phyloP scores from a whole-genome alignment of 2,888 invertebrate genomes.

The Ptychoptera albimana region DNA sequence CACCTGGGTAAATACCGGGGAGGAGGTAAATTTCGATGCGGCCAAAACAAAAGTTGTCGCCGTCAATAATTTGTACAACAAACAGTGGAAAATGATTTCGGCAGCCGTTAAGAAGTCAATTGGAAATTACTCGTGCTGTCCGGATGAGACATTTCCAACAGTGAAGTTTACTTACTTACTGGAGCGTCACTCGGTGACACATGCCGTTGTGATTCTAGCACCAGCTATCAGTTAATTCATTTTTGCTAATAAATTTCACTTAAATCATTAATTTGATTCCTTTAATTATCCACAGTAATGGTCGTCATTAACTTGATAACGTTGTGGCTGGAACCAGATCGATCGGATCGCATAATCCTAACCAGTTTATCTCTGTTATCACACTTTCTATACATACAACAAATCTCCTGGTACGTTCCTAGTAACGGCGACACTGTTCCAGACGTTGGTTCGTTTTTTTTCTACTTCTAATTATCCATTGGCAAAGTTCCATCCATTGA shows the following conservation, averaged over 20 bases:
- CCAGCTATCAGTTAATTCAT: slow-evolving; percentile 17
- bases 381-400: slow-evolving; percentile 41
- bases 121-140: slow-evolving; percentile 36
- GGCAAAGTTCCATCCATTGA: no score
- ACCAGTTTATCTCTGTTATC: slow-evolving; percentile 42
- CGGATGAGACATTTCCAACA: slow-evolving; percentile 43
- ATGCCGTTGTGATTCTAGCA: slow-evolving; percentile 17
- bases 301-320: slow-evolving; percentile 40
- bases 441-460: slow-evolving; percentile 32
- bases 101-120: slow-evolving; percentile 30
- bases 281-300: no score
- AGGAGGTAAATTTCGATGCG: slow-evolving; percentile 36
- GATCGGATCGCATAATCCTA: slow-evolving; percentile 38
- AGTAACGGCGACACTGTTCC: slow-evolving; percentile 41
- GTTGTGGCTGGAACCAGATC: slow-evolving; percentile 39
- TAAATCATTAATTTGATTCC: no score
- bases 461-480: no score
- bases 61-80: slow-evolving; percentile 20
- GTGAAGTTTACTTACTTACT: slow-evolving; percentile 39
- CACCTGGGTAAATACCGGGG: slow-evolving; percentile 42
- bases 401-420: slow-evolving; percentile 42
- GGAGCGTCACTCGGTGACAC: slow-evolving; percentile 39
- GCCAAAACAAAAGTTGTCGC: slow-evolving; percentile 1
- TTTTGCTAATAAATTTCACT: no score
- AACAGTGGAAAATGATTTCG: slow-evolving; percentile 38